These are phyloP conservation scores for Cercopithecus mona DNA, from an alignment of 2,113 vertebrate species.

Conservation along the genomic window DNA sequence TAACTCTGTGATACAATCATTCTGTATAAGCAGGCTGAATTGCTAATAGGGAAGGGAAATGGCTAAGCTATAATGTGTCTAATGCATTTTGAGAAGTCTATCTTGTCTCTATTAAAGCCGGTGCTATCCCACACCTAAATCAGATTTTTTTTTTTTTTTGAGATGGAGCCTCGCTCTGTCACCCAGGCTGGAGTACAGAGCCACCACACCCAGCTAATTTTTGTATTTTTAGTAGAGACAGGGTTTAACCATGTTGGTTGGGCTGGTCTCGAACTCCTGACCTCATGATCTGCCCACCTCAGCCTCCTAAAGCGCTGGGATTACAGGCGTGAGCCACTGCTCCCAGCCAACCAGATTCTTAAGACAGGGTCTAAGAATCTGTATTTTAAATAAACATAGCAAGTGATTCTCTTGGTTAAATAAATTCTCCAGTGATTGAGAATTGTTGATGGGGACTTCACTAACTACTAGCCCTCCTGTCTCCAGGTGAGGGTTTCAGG, in stretches of 20 bases:
- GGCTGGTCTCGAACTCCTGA: too few species aligned
- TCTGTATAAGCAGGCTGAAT: neutral
- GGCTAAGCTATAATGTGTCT: neutral
- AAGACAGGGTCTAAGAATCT: neutral
- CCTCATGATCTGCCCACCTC: too few species aligned
- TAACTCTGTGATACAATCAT: neutral
- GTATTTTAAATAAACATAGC: neutral
- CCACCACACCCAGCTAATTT: too few species aligned
- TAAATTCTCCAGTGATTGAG: neutral
- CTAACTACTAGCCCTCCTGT: neutral
- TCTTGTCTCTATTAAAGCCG: neutral
- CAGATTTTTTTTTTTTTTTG: neutral
- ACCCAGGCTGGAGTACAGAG: too few species aligned
- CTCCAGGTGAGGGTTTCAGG: neutral
- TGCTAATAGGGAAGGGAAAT: neutral
- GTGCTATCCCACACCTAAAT: neutral
- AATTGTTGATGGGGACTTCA: neutral
- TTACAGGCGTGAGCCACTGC: too few species aligned
- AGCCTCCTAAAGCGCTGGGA: too few species aligned
- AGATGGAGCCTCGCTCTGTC: too few species aligned
- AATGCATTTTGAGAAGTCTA: neutral
- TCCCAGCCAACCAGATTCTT: neutral
- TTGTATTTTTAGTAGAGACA: too few species aligned
- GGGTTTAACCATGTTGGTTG: too few species aligned
- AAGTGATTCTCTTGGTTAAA: neutral